Conservation (phyloP, 2,797 vertebrate genomes). For the Anguilla obscura region DNA sequence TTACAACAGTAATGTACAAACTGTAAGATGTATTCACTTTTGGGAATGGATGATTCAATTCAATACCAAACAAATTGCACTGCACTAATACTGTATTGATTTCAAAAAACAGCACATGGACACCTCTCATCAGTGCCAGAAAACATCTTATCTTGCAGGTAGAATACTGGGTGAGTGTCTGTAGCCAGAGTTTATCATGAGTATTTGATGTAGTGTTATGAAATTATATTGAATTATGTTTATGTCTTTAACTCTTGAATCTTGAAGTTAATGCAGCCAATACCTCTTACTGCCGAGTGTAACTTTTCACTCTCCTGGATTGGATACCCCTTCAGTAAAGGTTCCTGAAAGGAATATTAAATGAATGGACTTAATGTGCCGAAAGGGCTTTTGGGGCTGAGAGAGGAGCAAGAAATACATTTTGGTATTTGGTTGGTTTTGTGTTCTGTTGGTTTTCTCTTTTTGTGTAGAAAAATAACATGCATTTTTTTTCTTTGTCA, state of each 20-base stretch:
- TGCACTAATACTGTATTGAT: too few species aligned
- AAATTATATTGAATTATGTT: neutral
- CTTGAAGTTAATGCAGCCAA: neutral
- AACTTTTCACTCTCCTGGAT: neutral
- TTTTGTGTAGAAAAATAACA: conserved; percentile 22
- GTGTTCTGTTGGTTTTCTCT: neutral
- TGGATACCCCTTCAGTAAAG: neutral
- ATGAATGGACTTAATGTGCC: neutral
- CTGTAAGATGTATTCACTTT: neutral
- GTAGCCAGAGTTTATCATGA: neutral
- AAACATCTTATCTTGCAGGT: neutral
- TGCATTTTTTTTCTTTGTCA: conserved; percentile 21
- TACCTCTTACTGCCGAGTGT: neutral
- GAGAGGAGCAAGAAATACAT: conserved; percentile 4
- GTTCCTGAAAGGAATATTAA: neutral
- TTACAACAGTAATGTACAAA: neutral
- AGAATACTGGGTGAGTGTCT: neutral
- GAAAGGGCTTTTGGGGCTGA: conserved; percentile 14
- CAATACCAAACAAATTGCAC: neutral
- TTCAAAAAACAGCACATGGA: too few species aligned
- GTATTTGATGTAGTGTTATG: conserved; percentile 15
- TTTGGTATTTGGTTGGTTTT: neutral
- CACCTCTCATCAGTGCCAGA: neutral
- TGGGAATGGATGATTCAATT: neutral
- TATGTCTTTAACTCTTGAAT: neutral